Evolutionary conservation across 2,113 vertebrate species (phyloP).

Genomic region (Orcinus orca): DNA sequence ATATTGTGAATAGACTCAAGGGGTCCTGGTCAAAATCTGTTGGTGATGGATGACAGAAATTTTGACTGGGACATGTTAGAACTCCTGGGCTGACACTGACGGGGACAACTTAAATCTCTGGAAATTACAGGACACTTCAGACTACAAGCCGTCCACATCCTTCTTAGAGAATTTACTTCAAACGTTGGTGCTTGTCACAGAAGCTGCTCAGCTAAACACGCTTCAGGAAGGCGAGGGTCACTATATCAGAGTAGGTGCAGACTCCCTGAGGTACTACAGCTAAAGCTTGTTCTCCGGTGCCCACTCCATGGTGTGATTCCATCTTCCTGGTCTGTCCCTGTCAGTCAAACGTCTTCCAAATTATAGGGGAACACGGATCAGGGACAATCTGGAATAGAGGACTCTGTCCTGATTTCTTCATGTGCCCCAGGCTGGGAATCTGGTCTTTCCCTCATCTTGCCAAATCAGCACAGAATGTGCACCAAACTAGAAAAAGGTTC

Average conservation of each 20-base stretch:
- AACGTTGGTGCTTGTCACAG: neutral
- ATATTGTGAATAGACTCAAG: neutral
- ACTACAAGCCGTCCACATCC: neutral
- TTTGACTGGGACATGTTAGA: constrained; percentile 29
- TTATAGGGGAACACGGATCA: neutral
- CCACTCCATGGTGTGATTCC: too few relatives aligned
- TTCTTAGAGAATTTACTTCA: constrained; percentile 13
- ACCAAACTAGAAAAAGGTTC: neutral
- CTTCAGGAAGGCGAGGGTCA: neutral
- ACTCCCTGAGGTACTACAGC: neutral
- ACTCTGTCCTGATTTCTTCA: neutral
- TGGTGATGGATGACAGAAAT: neutral
- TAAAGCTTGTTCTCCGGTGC: neutral
- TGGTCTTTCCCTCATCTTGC: neutral
- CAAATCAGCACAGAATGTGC: neutral
- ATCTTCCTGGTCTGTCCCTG: neutral
- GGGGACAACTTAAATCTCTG: neutral
- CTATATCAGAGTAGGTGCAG: neutral
- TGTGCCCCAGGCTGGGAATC: neutral
- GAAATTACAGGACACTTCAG: neutral
- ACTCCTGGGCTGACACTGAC: neutral
- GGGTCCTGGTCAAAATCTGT: neutral
- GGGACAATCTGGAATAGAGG: neutral
- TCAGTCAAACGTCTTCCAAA: neutral
- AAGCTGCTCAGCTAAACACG: neutral